These are phyloP conservation scores for Drosophila grimshawi DNA, from an alignment of 1,140 invertebrate species.

Conservation along the genomic window DNA sequence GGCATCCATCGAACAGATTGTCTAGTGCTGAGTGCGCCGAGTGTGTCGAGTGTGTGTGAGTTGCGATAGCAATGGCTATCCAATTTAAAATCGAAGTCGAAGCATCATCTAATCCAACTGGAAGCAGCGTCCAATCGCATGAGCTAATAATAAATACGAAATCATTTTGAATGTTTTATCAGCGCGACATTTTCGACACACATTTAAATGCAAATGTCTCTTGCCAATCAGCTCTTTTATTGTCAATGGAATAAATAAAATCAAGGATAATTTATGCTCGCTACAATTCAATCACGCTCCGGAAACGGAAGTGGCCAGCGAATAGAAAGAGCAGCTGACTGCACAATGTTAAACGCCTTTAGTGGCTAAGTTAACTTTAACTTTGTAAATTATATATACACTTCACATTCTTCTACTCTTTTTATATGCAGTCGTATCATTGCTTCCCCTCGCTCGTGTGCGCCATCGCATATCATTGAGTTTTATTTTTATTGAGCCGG, in stretches of 20 bases:
- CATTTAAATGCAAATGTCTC: conserved; percentile 65
- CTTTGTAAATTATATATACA: conserved; percentile 52
- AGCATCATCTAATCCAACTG: conserved; percentile 2
- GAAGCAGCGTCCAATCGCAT: not conserved
- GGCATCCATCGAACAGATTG: conserved; percentile 51
- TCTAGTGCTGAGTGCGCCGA: conserved; percentile 34
- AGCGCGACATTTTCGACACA: conserved; percentile 7
- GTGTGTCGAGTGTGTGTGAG: conserved; percentile 14
- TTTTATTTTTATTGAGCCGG: conserved; percentile 79
- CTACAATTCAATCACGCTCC: conserved; percentile 64
- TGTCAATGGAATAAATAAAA: conserved; percentile 55
- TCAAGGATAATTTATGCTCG: conserved; percentile 65
- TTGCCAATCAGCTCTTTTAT: conserved; percentile 54
- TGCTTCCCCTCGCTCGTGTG: conserved; percentile 59
- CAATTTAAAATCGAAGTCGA: not conserved
- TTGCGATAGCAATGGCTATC: conserved; percentile 30
- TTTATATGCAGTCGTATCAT: not conserved
- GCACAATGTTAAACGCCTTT: conserved; percentile 47
- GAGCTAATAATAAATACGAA: conserved; percentile 39
- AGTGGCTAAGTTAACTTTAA: conserved; percentile 30
- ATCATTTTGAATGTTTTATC: conserved; percentile 35
- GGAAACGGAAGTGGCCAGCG: conserved; percentile 60
- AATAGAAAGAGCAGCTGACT: conserved; percentile 20
- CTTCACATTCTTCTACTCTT: not conserved
- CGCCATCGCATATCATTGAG: conserved; percentile 68